A percentile compares a stretch with the other conserved stretches of the same genome.
Evolutionary conservation across 2,888 invertebrate genomes (phyloP).

Genomic region (Penaeus monodon): DNA sequence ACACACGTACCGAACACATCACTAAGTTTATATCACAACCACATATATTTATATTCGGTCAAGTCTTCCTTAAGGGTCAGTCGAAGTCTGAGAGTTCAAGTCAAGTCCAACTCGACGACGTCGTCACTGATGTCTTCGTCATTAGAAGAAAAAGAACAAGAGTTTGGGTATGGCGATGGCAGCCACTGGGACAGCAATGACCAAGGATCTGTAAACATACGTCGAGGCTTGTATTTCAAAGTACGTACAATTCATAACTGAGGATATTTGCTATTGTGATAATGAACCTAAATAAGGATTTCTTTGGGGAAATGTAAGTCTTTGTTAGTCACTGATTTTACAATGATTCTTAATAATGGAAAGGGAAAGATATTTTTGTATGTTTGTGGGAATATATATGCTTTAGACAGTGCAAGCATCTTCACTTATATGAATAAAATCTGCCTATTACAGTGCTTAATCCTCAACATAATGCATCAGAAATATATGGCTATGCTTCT

Average conservation of each 20-base stretch:
- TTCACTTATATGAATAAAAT: neutral
- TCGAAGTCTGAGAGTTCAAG: too few species aligned
- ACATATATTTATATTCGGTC: too few species aligned
- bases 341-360: neutral
- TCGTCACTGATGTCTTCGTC: neutral
- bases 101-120: too few species aligned
- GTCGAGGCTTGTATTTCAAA: neutral
- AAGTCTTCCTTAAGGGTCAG: too few species aligned
- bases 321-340: too few species aligned
- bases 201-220: conserved; percentile 36
- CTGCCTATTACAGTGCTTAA: neutral
- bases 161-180: conserved; percentile 41
- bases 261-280: neutral
- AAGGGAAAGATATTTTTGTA: neutral
- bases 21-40: too few species aligned
- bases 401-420: neutral
- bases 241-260: neutral
- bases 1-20: too few species aligned
- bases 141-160: conserved; percentile 43
- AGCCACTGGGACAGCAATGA: conserved; percentile 46
- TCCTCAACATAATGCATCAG: too few species aligned
- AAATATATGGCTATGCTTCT: too few species aligned
- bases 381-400: neutral
- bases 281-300: neutral
- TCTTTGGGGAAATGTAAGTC: neutral